These are phyloP conservation scores for Anser brachyrhynchus DNA, from an alignment of 2,113 vertebrate species.

Conservation along the genomic window DNA sequence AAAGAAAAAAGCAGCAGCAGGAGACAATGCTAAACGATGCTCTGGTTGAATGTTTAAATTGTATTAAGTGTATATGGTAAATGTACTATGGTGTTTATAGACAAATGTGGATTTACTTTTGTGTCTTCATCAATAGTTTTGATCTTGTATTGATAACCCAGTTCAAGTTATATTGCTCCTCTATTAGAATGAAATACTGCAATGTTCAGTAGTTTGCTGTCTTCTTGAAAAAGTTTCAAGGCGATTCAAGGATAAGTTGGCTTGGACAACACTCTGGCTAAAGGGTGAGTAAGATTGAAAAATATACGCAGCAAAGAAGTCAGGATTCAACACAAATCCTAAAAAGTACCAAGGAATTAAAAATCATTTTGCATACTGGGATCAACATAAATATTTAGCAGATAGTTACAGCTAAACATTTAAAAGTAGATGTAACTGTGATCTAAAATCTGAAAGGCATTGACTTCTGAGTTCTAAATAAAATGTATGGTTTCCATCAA, in stretches of 20 bases:
- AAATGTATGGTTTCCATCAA: background rate
- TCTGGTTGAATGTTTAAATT: slow-evolving; percentile 31
- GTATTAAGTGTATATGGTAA: slow-evolving; percentile 48
- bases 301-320: background rate
- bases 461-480: background rate
- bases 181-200: slow-evolving; percentile 67
- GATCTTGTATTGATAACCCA: slow-evolving; percentile 64
- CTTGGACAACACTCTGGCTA: background rate
- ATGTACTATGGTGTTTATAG: slow-evolving; percentile 50
- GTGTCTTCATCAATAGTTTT: slow-evolving; percentile 73
- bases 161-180: slow-evolving; percentile 9
- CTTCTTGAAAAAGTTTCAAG: slow-evolving; percentile 2
- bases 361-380: background rate
- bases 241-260: background rate
- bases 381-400: background rate
- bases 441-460: background rate
- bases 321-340: background rate
- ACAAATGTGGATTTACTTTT: slow-evolving; percentile 55
- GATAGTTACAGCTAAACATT: background rate
- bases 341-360: background rate
- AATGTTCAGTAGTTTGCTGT: background rate
- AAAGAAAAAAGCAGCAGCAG: background rate
- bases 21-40: background rate
- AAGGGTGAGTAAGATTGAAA: background rate
- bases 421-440: background rate